Base-by-base conservation (phyloP, 2,113 vertebrate species). In the Lepus timidus region DNA sequence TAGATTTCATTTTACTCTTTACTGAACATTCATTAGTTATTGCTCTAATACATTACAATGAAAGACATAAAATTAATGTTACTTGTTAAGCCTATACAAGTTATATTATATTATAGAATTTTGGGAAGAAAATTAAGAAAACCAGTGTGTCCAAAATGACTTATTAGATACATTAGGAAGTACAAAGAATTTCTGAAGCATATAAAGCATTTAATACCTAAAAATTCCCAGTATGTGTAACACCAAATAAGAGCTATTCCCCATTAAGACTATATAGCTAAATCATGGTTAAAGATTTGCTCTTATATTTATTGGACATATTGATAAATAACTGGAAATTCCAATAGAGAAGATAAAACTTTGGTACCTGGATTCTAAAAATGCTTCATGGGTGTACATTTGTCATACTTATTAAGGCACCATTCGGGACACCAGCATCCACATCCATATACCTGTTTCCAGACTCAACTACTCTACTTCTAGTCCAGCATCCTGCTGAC, bases 71-170 rank as follows among this genome's bases (percentile, higher is more conserved):
- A 88, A 89, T 65, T 76, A 89, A 73, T 25, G 23, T 5, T 51
- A 81, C 14, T 52, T 92, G 11, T 49, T 78, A 92, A 61, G 7
- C 64, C 20, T 76, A 65, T 0, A n/a, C 61, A 10, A 29, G 25
- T 17, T 44, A 44, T 44, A 44, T 44, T 44, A 44, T 44, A 8
- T 79, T 83, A 73, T 36, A 67, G 1, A 85, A 11, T 85, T 52
- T 58, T n/a, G 31, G 19, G 10, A n/a, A 51, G n/a, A 71, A 95
- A 87, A 92, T 90, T 65, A 76, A 88, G 22, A 70, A 91, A 92
- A 9, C 52, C 36, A 61, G 16, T 67, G 4, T 76, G 16, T 61
- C 33, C 51, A 78, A 58, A 79, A 17, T 82, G 27, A 91, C 49
- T 79, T 85, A 76, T 22, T 88, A 70, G 70, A 12, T 75, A 75